Percentiles rank a stretch among this genome's conserved stretches.
phyloP scores from a whole-genome alignment of 2,113 vertebrate genomes.

The Geococcyx californianus region DNA sequence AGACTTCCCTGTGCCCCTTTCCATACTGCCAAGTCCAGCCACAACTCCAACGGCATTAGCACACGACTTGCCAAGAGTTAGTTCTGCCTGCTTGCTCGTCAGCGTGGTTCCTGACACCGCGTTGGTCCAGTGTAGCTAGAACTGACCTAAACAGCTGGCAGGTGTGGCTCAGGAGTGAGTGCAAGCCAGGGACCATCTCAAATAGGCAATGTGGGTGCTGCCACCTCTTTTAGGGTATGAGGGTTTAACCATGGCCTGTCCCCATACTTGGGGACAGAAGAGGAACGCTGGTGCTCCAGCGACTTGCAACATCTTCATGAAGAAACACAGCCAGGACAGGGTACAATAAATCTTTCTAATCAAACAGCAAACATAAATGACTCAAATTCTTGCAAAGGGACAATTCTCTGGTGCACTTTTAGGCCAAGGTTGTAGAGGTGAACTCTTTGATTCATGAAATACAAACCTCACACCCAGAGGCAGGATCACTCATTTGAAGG shows the following conservation, averaged over 20 bases:
- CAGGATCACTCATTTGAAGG: neutral
- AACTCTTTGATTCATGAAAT: neutral
- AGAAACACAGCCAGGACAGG: neutral
- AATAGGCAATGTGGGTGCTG: neutral
- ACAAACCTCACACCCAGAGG: neutral
- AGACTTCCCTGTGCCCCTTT: neutral
- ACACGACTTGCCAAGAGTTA: neutral
- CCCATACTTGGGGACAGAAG: neutral
- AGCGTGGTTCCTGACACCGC: accelerated
- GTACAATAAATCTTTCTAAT: neutral
- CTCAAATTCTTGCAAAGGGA: neutral
- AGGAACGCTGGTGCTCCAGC: neutral
- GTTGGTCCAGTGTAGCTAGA: neutral
- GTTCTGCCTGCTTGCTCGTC: neutral
- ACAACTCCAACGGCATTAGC: neutral
- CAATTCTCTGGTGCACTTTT: neutral
- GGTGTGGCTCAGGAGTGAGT: neutral
- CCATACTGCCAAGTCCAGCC: neutral
- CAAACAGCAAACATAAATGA: neutral
- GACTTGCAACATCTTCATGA: neutral
- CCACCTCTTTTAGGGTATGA: too few species aligned
- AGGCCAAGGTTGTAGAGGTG: neutral
- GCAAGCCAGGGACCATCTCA: neutral
- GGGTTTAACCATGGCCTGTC: neutral
- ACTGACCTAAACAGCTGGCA: neutral